phyloP scores from a whole-genome alignment of 2,113 vertebrate species.

The Melanostigma gelatinosum region DNA sequence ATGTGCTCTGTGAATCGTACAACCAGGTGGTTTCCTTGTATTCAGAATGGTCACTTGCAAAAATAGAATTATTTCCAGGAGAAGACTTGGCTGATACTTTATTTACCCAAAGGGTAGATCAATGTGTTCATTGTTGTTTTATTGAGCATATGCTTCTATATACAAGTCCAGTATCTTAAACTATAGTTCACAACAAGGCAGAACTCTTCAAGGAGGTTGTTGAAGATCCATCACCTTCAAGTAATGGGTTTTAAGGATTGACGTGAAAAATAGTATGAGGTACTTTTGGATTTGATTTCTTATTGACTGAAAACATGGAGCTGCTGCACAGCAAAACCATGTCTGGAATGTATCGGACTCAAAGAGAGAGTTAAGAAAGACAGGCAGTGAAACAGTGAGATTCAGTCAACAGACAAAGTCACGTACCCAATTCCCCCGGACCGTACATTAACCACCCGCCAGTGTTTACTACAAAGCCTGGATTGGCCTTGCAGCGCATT shows the following conservation, averaged over 20 bases:
- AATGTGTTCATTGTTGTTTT: background rate
- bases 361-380: slow-evolving; percentile 25
- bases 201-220: background rate
- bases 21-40: background rate
- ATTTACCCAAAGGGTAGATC: slow-evolving; percentile 3
- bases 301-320: slow-evolving; percentile 1
- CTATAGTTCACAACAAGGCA: background rate
- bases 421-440: slow-evolving; percentile 35
- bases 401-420: slow-evolving; percentile 37
- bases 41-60: background rate
- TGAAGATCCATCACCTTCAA: slow-evolving; percentile 17
- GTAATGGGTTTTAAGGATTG: slow-evolving; percentile 17
- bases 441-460: slow-evolving; percentile 63
- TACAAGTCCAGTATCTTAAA: background rate
- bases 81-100: background rate
- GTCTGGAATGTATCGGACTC: slow-evolving; percentile 12
- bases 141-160: background rate
- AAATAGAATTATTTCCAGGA: background rate
- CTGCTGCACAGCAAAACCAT: background rate
- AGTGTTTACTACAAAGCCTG: slow-evolving; percentile 69
- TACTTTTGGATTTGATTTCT: slow-evolving; percentile 23
- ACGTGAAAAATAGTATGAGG: slow-evolving; percentile 1
- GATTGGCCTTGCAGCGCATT: slow-evolving; percentile 50
- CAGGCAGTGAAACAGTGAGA: slow-evolving; percentile 21
- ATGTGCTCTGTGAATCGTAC: background rate